A percentile compares a stretch with the other conserved stretches of the same genome.
Conservation (phyloP, 2,888 invertebrate species). For the Parnassius mnemosyne region DNA sequence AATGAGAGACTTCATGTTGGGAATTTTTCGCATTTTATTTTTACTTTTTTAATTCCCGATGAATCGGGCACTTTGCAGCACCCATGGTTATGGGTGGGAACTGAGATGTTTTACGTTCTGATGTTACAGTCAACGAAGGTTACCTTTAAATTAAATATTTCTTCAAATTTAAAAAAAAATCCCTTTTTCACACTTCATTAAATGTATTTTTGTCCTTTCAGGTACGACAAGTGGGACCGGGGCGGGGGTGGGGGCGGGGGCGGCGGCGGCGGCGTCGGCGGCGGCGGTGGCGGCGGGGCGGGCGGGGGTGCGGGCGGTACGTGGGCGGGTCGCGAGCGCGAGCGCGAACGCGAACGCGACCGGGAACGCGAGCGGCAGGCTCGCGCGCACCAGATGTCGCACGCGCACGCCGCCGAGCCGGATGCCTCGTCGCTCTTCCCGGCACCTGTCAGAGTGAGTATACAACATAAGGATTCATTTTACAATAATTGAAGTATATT, state of each 20-base stretch:
- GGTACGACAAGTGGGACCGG: constrained; percentile 79
- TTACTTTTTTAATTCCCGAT: too few species aligned
- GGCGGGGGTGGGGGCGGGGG: constrained; percentile 52
- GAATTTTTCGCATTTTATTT: too few species aligned
- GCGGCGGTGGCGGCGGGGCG: constrained; percentile 51
- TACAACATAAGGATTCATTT: too few species aligned
- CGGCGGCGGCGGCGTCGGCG: constrained; percentile 26
- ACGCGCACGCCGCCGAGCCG: constrained; percentile 81
- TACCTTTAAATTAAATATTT: too few species aligned
- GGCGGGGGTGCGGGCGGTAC: constrained; percentile 45
- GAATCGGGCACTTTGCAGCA: too few species aligned
- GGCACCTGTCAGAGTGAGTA: constrained; percentile 84
- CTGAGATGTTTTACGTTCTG: too few species aligned
- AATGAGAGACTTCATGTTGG: too few species aligned
- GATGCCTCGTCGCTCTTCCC: constrained; percentile 83
- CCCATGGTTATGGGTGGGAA: too few species aligned
- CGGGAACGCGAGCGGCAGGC: constrained; percentile 89
- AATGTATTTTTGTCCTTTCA: constrained; percentile 38
- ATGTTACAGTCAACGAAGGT: too few species aligned
- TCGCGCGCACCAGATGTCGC: constrained; percentile 87
- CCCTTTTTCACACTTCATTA: too few species aligned
- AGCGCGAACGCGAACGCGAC: constrained; percentile 85
- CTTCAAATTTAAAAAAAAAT: too few species aligned
- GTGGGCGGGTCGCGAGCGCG: constrained; percentile 38
- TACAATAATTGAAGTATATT: too few species aligned